phyloP scores from a whole-genome alignment of 2,888 invertebrate species.

The Lamellibrachia columna region DNA sequence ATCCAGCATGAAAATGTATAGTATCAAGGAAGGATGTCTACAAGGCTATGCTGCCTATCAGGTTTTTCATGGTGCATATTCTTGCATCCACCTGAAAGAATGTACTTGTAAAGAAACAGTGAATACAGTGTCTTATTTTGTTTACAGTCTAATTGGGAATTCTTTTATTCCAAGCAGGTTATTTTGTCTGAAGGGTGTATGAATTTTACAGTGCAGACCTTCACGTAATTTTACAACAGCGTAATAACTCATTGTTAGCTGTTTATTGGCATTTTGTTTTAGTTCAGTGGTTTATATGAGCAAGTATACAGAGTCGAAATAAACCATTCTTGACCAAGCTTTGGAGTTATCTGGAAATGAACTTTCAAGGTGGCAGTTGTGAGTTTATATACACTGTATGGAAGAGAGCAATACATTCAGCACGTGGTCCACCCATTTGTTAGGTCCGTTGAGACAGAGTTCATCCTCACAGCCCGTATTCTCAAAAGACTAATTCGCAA shows the following conservation, averaged over 20 bases:
- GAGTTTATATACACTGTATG: too few species aligned
- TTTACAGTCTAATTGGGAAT: background rate
- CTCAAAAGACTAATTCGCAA: too few species aligned
- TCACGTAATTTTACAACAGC: background rate
- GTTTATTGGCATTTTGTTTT: background rate
- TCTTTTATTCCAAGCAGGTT: background rate
- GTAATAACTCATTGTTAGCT: background rate
- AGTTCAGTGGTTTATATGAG: background rate
- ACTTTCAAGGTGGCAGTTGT: too few species aligned
- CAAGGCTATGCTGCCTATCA: background rate
- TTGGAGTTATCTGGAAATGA: background rate
- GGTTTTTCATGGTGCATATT: background rate
- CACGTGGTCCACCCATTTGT: too few species aligned
- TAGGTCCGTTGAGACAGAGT: too few species aligned
- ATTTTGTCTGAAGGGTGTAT: background rate
- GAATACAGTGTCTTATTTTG: background rate
- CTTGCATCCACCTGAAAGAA: background rate
- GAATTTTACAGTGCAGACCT: background rate
- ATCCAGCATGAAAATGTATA: background rate
- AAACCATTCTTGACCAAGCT: background rate
- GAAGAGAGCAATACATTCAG: too few species aligned
- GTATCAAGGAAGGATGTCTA: background rate
- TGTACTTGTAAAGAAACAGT: background rate
- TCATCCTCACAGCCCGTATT: too few species aligned
- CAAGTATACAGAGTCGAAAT: background rate